Evolutionary conservation across 2,113 vertebrate species (phyloP).

Genomic region (Melanerpes formicivorus): DNA sequence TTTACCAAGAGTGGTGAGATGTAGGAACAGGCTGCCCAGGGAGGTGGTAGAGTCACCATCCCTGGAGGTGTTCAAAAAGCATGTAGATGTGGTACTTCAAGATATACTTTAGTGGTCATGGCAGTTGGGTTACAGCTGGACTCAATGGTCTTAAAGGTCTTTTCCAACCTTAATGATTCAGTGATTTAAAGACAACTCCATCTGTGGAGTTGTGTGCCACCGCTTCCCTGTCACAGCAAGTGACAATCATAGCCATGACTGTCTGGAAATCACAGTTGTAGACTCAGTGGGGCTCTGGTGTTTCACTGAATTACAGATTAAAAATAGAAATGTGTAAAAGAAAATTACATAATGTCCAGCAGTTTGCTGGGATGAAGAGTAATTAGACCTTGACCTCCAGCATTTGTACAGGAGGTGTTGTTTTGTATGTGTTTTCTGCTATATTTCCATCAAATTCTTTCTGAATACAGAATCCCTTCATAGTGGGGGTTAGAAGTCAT

Average conservation of each 20-base stretch:
- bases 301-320: neutral
- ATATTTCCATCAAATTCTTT: neutral
- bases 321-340: neutral
- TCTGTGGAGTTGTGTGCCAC: neutral
- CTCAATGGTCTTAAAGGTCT: too few species aligned
- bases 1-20: too few species aligned
- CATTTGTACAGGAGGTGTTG: neutral
- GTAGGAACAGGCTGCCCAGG: too few species aligned
- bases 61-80: too few species aligned
- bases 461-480: neutral
- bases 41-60: too few species aligned
- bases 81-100: too few species aligned
- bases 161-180: too few species aligned
- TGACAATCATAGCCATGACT: accelerated
- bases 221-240: neutral
- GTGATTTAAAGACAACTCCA: neutral
- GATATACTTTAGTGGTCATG: too few species aligned
- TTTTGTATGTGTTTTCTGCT: neutral
- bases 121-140: too few species aligned
- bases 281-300: neutral
- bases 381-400: neutral
- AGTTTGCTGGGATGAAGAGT: neutral
- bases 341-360: neutral
- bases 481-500: too few species aligned
- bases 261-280: neutral